These are phyloP conservation scores for Stigmatopora nigra DNA, from an alignment of 2,113 vertebrate genomes.

Conservation along the genomic window DNA sequence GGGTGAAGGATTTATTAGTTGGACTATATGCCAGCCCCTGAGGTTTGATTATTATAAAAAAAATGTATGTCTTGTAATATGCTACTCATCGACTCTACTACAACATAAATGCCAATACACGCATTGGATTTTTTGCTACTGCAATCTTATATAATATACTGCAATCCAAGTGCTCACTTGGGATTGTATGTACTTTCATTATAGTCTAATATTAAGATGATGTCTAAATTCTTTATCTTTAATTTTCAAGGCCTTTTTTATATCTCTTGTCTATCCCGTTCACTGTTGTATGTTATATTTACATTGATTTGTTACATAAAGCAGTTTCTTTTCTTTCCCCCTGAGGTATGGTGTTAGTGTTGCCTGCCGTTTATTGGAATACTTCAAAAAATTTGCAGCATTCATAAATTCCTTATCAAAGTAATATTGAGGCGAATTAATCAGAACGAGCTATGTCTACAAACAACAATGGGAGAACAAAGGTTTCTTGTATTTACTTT, in stretches of 20 bases:
- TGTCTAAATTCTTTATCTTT: conserved; percentile 22
- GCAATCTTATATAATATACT: conserved; percentile 18
- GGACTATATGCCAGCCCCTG: conserved; percentile 41
- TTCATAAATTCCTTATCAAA: not conserved
- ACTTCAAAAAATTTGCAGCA: not conserved
- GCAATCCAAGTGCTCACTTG: conserved; percentile 45
- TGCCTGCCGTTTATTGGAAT: not conserved
- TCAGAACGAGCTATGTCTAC: not conserved
- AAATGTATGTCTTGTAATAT: conserved; percentile 44
- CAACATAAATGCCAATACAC: not conserved
- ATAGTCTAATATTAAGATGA: conserved; percentile 56
- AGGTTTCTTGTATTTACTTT: not conserved
- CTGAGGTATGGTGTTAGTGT: not conserved
- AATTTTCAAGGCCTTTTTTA: not conserved
- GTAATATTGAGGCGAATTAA: not conserved
- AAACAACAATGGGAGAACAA: not conserved
- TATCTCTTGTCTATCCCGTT: not conserved
- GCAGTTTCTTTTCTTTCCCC: too few species aligned
- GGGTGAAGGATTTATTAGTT: conserved; percentile 46
- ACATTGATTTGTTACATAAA: conserved; percentile 7
- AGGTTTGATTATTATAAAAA: conserved; percentile 52
- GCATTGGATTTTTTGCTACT: conserved; percentile 9
- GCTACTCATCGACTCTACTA: conserved; percentile 22
- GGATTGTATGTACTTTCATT: conserved; percentile 53
- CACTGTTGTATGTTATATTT: not conserved